Evolutionary conservation across 1,140 invertebrate species (phyloP).

Genomic region (Neodiprion lecontei): DNA sequence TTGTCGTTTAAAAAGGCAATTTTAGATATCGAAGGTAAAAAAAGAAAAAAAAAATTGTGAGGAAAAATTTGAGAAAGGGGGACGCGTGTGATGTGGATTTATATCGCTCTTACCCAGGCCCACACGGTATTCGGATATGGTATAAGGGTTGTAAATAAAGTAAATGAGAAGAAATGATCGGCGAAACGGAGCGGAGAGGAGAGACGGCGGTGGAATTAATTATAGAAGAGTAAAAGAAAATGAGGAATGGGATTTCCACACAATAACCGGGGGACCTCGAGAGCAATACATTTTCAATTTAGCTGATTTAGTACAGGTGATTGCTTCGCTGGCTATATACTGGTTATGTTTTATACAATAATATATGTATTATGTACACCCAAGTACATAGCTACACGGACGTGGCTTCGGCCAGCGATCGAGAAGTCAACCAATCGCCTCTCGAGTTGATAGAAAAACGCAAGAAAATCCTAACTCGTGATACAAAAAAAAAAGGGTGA

Average conservation of each 20-base stretch:
- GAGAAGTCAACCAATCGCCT: background rate
- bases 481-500: background rate
- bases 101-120: too few relatives aligned
- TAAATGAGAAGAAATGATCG: background rate
- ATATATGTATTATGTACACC: too few relatives aligned
- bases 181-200: background rate
- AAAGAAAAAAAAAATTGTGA: too few relatives aligned
- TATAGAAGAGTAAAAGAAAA: background rate
- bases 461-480: background rate
- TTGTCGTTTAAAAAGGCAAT: too few relatives aligned
- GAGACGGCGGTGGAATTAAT: background rate
- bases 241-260: constrained; percentile 11
- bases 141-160: background rate
- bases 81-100: too few relatives aligned
- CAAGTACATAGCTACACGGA: background rate
- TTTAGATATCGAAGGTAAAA: too few relatives aligned
- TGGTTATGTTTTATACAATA: background rate
- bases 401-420: background rate
- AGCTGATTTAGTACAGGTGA: constrained; percentile 5
- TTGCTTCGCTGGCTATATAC: background rate
- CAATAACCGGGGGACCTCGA: background rate
- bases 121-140: background rate
- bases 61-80: too few relatives aligned
- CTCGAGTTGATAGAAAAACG: background rate
- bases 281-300: constrained; percentile 16